phyloP scores from a whole-genome alignment of 2,113 vertebrate genomes.

The Gasterosteus nipponicus region DNA sequence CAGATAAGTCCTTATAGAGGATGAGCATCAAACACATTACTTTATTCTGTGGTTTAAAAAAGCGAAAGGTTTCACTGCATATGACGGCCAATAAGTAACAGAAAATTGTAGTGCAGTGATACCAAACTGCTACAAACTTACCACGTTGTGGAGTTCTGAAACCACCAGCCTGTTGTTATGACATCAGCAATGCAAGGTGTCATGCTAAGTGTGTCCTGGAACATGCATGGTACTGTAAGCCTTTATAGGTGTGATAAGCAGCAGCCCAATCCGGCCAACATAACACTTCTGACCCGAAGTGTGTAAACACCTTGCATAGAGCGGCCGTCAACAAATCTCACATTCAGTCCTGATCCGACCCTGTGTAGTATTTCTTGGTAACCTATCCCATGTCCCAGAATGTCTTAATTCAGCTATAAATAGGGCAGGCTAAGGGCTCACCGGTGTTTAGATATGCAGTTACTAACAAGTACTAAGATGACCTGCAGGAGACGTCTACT shows the following conservation, averaged over 20 bases:
- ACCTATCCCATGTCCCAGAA: slow-evolving; percentile 24
- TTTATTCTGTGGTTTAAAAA: neutral
- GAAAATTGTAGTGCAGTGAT: neutral
- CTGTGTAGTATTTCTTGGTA: slow-evolving; percentile 55
- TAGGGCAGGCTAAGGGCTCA: slow-evolving; percentile 42
- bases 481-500: slow-evolving; percentile 50
- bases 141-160: neutral
- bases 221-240: slow-evolving; percentile 37
- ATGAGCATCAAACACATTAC: neutral
- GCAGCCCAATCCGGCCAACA: slow-evolving; percentile 5
- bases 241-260: slow-evolving; percentile 58
- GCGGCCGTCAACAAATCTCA: slow-evolving; percentile 29
- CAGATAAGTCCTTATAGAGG: neutral
- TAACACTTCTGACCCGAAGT: slow-evolving; percentile 53
- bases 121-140: neutral
- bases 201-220: slow-evolving; percentile 27
- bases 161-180: neutral
- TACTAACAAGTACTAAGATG: slow-evolving; percentile 43
- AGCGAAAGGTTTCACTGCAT: neutral
- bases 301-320: neutral
- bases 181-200: slow-evolving; percentile 1
- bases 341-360: slow-evolving; percentile 66
- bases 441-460: slow-evolving; percentile 27
- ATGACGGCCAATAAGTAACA: neutral
- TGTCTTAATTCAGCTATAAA: slow-evolving; percentile 73